These are phyloP conservation scores for Microctonus aethiopoides DNA, from an alignment of 2,888 invertebrate genomes.

Conservation along the genomic window DNA sequence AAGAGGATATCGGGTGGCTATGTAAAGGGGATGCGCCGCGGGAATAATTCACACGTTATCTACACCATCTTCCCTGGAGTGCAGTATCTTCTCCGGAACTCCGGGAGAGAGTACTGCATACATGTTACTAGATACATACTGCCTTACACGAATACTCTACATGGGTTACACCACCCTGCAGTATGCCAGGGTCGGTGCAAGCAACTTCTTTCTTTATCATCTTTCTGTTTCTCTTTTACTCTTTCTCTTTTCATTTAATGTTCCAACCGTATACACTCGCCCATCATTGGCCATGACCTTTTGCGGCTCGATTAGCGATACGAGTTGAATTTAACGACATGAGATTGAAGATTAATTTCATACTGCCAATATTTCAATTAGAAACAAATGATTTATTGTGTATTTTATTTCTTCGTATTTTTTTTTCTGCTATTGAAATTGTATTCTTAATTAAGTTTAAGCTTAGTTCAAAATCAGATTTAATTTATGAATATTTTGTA, in stretches of 20 bases:
- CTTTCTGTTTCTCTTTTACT: too few species aligned
- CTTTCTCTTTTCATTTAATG: too few species aligned
- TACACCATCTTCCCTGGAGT: slow-evolving; percentile 61
- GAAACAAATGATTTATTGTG: neutral
- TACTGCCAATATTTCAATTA: slow-evolving; percentile 22
- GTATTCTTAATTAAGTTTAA: neutral
- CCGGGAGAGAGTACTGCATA: slow-evolving; percentile 42
- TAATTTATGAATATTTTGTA: too few species aligned
- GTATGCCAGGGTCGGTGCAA: slow-evolving; percentile 43
- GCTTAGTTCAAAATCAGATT: too few species aligned
- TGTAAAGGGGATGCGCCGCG: slow-evolving; percentile 53
- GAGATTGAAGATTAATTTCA: slow-evolving; percentile 29
- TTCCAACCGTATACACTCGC: neutral
- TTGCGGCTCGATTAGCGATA: slow-evolving; percentile 44
- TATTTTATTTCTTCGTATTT: neutral
- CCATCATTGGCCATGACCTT: slow-evolving; percentile 27
- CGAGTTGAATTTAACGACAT: slow-evolving; percentile 29
- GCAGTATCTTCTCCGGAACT: slow-evolving; percentile 57
- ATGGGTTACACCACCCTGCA: slow-evolving; percentile 44
- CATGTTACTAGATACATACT: slow-evolving; percentile 45
- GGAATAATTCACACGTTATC: slow-evolving; percentile 66
- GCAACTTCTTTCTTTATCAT: too few species aligned
- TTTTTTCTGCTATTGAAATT: too few species aligned
- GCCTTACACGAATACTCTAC: slow-evolving; percentile 45
- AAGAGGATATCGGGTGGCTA: slow-evolving; percentile 23